phyloP scores from a whole-genome alignment of 2,888 invertebrate genomes.

The Amphipoea oculea region DNA sequence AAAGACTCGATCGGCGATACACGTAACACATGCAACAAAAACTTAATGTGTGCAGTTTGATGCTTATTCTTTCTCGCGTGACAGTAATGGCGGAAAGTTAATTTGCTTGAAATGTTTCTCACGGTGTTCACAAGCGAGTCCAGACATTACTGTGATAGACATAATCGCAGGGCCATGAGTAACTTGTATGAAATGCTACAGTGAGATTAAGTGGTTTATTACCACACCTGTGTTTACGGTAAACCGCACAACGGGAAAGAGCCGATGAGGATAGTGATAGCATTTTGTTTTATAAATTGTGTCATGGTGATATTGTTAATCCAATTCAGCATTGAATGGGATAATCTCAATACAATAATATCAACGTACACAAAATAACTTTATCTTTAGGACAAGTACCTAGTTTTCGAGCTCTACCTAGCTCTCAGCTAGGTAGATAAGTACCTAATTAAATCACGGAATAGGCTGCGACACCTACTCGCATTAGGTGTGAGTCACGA shows the following conservation, averaged over 20 bases:
- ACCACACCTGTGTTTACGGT: conserved; percentile 63
- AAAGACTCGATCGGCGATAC: conserved; percentile 73
- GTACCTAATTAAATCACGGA: conserved; percentile 72
- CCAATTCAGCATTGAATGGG: background rate
- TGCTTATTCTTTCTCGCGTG: conserved; percentile 83
- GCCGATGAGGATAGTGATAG: conserved; percentile 63
- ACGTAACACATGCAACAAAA: conserved; percentile 77
- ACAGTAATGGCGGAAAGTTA: conserved; percentile 85
- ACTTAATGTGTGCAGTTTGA: conserved; percentile 73
- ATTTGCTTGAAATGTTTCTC: conserved; percentile 85
- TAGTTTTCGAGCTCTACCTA: conserved; percentile 6
- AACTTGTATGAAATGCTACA: conserved; percentile 63
- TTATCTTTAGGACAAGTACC: background rate
- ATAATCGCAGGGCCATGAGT: conserved; percentile 65
- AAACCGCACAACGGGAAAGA: conserved; percentile 54
- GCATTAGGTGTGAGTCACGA: conserved; percentile 77
- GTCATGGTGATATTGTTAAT: conserved; percentile 16
- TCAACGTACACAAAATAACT: background rate
- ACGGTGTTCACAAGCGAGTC: conserved; percentile 80
- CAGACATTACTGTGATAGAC: conserved; percentile 72
- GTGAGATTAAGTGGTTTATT: conserved; percentile 59
- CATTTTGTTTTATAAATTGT: conserved; percentile 52
- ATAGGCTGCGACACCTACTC: conserved; percentile 79
- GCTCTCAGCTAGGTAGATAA: conserved; percentile 26
- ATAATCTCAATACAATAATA: conserved; percentile 2